Percentiles rank a stretch among this genome's conserved stretches.
Evolutionary conservation across 2,113 vertebrate genomes (phyloP).

Genomic region (Gambusia affinis): DNA sequence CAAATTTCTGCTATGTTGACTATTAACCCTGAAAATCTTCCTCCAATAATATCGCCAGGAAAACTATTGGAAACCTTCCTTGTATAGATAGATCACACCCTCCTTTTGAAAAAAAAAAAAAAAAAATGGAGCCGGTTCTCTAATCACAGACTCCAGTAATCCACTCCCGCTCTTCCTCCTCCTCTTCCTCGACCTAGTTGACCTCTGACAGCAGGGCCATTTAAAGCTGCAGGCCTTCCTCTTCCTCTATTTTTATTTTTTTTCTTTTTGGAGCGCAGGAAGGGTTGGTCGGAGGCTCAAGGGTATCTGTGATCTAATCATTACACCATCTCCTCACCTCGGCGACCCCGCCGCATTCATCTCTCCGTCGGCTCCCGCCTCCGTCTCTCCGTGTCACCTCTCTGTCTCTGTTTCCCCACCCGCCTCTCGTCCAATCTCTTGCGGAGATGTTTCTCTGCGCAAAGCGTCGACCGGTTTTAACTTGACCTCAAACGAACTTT

Average conservation of each 20-base stretch:
- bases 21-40: not conserved
- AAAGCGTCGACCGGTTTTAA: slow-evolving; percentile 11
- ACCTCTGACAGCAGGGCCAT: slow-evolving; percentile 67
- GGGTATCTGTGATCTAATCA: slow-evolving; percentile 80
- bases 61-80: not conserved
- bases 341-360: slow-evolving; percentile 69
- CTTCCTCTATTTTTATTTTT: slow-evolving; percentile 30
- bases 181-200: slow-evolving; percentile 50
- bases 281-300: slow-evolving; percentile 60
- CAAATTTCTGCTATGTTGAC: not conserved
- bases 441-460: slow-evolving; percentile 24
- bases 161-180: slow-evolving; percentile 61
- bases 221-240: slow-evolving; percentile 57
- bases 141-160: slow-evolving; percentile 57
- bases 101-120: slow-evolving; percentile 22
- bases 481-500: slow-evolving; percentile 25
- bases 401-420: slow-evolving; percentile 37
- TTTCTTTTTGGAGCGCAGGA: slow-evolving; percentile 8
- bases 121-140: slow-evolving; percentile 26
- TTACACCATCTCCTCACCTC: slow-evolving; percentile 76
- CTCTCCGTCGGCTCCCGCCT: slow-evolving; percentile 61
- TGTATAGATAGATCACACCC: not conserved
- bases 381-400: slow-evolving; percentile 52
- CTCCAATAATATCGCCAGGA: slow-evolving; percentile 10
- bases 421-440: slow-evolving; percentile 61